These are phyloP conservation scores for Zosterops pallidus DNA, from an alignment of 2,113 vertebrate genomes.

Conservation along the genomic window DNA sequence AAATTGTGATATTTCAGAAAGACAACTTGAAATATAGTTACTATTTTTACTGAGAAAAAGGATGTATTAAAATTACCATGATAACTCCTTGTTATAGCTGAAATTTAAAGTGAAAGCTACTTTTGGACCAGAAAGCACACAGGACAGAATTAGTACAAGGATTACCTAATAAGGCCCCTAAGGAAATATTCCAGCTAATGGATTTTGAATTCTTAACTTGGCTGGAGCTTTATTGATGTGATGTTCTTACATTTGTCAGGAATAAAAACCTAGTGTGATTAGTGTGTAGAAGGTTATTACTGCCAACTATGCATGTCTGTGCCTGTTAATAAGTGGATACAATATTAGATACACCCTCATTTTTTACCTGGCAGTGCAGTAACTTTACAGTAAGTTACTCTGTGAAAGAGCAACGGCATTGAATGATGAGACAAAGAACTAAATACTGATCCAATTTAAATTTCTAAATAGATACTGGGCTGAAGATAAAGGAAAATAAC, in stretches of 20 bases:
- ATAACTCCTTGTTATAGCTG: not conserved
- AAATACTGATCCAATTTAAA: not conserved
- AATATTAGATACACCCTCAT: not conserved
- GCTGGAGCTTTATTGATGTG: slow-evolving; percentile 10
- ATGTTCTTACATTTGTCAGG: slow-evolving; percentile 30
- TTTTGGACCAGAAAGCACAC: slow-evolving; percentile 28
- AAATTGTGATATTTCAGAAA: not conserved
- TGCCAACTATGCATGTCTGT: not conserved
- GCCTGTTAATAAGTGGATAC: not conserved
- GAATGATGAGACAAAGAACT: not conserved
- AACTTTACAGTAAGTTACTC: not conserved
- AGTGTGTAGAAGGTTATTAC: not conserved
- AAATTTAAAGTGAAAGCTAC: slow-evolving; percentile 17
- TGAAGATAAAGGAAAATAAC: slow-evolving; percentile 6
- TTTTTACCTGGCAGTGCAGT: not conserved
- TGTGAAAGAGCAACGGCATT: not conserved
- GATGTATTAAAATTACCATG: not conserved
- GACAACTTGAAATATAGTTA: not conserved
- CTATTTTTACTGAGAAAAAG: not conserved
- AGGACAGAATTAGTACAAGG: slow-evolving; percentile 37
- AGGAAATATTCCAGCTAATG: slow-evolving; percentile 56
- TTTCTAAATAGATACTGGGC: not conserved
- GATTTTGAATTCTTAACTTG: slow-evolving; percentile 56
- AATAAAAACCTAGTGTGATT: not conserved
- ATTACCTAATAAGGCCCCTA: slow-evolving; percentile 39